Percentiles rank a stretch among this genome's conserved stretches.
Conservation (phyloP, 2,113 vertebrate species). For the Rhodinocichla rosea region DNA sequence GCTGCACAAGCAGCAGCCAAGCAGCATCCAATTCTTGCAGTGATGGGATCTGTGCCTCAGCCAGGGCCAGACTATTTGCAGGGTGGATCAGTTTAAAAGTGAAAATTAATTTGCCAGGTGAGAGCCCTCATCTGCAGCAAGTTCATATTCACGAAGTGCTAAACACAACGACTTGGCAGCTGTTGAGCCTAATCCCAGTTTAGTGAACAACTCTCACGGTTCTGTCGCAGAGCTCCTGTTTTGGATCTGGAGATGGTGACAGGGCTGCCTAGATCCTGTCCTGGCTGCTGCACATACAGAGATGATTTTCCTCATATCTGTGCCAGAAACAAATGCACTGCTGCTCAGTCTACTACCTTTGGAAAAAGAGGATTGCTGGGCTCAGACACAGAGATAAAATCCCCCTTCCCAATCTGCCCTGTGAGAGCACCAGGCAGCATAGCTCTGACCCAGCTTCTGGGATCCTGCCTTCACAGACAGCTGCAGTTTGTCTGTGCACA, state of each 20-base stretch:
- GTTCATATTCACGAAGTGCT: background rate
- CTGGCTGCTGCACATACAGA: background rate
- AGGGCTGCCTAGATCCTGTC: background rate
- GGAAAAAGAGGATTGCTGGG: background rate
- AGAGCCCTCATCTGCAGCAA: slow-evolving; percentile 14
- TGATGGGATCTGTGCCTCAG: background rate
- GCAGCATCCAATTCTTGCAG: background rate
- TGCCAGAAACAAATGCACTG: background rate
- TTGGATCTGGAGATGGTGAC: background rate
- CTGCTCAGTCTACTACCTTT: background rate
- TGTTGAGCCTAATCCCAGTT: slow-evolving; percentile 9
- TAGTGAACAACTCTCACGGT: background rate
- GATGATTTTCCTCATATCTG: background rate
- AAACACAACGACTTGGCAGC: background rate
- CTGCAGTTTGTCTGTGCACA: background rate
- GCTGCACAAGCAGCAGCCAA: background rate
- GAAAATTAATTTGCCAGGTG: slow-evolving; percentile 49
- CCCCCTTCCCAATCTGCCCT: accelerated
- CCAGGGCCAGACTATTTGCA: background rate
- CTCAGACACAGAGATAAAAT: background rate
- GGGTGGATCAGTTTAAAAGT: background rate
- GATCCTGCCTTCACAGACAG: background rate
- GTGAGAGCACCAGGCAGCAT: background rate
- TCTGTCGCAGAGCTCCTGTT: background rate
- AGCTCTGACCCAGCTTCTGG: background rate